phyloP scores from a whole-genome alignment of 2,797 vertebrate genomes.

The Argentina silus region DNA sequence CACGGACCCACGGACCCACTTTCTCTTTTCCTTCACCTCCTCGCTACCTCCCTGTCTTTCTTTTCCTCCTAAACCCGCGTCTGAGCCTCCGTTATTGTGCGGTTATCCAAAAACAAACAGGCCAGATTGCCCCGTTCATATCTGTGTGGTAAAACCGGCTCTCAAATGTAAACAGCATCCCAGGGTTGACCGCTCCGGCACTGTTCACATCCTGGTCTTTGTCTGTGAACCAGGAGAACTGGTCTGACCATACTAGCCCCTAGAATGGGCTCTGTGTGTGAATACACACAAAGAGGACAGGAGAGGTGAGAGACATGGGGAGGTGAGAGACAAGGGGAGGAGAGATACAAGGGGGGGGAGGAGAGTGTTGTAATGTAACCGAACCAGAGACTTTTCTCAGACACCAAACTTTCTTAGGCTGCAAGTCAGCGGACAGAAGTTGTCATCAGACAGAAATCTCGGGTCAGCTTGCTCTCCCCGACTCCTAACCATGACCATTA shows the following conservation, averaged over 20 bases:
- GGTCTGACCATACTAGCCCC: conserved; percentile 50
- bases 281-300: conserved; percentile 50
- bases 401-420: no score
- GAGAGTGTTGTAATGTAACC: not conserved
- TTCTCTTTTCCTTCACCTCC: conserved; percentile 2
- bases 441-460: no score
- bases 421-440: no score
- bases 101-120: conserved; percentile 49
- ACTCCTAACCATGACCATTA: no score
- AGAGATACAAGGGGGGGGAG: not conserved
- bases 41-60: conserved; percentile 32
- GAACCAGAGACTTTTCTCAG: no score
- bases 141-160: conserved; percentile 40
- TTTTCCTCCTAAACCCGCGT: conserved; percentile 29
- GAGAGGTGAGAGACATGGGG: conserved; percentile 18
- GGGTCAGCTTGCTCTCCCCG: no score
- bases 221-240: conserved; percentile 65
- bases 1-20: conserved; percentile 23
- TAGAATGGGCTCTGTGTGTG: conserved; percentile 18
- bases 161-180: conserved; percentile 29
- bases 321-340: not conserved
- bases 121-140: conserved; percentile 13
- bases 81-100: conserved; percentile 48
- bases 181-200: conserved; percentile 37
- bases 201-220: conserved; percentile 58